Percentiles rank a stretch among this genome's conserved stretches.
phyloP scores from a whole-genome alignment of 2,113 vertebrate species.

The Petromus typicus region DNA sequence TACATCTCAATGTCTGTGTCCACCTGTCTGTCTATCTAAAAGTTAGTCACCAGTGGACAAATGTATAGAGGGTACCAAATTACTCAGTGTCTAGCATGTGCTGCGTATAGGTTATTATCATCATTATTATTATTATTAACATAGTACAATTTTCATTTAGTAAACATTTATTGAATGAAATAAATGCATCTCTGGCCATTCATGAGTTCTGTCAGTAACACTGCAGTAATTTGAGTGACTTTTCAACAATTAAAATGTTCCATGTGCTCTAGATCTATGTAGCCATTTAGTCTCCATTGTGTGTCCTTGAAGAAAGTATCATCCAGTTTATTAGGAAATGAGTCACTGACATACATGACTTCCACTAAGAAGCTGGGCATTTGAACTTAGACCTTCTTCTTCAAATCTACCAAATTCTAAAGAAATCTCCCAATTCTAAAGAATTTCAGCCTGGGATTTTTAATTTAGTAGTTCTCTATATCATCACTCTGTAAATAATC shows the following conservation, averaged over 20 bases:
- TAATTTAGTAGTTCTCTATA: background rate
- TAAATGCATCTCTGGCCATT: background rate
- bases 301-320: background rate
- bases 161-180: background rate
- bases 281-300: background rate
- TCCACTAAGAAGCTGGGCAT: background rate
- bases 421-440: background rate
- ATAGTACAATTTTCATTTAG: background rate
- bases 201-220: background rate
- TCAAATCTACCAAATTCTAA: background rate
- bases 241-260: background rate
- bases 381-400: background rate
- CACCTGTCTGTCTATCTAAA: background rate
- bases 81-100: background rate
- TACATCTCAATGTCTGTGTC: background rate
- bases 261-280: background rate
- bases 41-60: background rate
- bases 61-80: background rate
- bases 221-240: background rate
- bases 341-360: background rate
- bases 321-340: background rate
- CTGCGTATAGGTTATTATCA: background rate
- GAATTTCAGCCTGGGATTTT: background rate
- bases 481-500: background rate
- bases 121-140: constrained; percentile 2